These are phyloP conservation scores for Urocolius indicus DNA, from an alignment of 2,113 vertebrate genomes.

Conservation along the genomic window DNA sequence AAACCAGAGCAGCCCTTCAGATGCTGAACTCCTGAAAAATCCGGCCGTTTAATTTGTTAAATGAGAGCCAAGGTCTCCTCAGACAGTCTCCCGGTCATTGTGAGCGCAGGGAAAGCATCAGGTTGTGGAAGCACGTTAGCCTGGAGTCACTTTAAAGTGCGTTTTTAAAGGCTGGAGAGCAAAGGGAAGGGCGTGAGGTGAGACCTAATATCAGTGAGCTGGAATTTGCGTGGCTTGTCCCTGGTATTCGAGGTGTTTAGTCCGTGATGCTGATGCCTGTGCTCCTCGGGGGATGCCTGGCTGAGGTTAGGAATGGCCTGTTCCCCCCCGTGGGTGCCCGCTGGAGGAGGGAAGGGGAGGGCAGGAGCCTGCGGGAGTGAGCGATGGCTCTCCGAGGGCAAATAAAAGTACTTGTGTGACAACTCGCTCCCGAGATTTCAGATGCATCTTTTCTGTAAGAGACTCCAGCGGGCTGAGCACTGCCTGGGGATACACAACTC, in stretches of 20 bases:
- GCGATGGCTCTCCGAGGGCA: slow-evolving; percentile 69
- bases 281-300: slow-evolving; percentile 23
- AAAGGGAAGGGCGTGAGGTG: neutral
- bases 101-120: neutral
- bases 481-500: neutral
- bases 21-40: slow-evolving; percentile 55
- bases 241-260: neutral
- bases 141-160: neutral
- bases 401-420: slow-evolving; percentile 64
- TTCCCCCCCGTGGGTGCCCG: slow-evolving; percentile 47
- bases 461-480: neutral
- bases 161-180: neutral
- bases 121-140: neutral
- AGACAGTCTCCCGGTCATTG: slow-evolving; percentile 23
- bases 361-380: slow-evolving; percentile 48
- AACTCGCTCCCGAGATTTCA: neutral
- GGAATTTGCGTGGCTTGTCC: slow-evolving; percentile 21
- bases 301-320: slow-evolving; percentile 48
- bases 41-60: slow-evolving; percentile 59
- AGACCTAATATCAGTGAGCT: neutral
- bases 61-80: slow-evolving; percentile 62
- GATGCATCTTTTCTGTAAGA: neutral
- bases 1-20: slow-evolving; percentile 26
- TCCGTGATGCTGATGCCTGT: neutral
- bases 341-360: slow-evolving; percentile 44